Evolutionary conservation across 2,888 invertebrate species (phyloP), one percentile per base, ranked within the genome.

Genomic region (Encarsia formosa): DNA sequence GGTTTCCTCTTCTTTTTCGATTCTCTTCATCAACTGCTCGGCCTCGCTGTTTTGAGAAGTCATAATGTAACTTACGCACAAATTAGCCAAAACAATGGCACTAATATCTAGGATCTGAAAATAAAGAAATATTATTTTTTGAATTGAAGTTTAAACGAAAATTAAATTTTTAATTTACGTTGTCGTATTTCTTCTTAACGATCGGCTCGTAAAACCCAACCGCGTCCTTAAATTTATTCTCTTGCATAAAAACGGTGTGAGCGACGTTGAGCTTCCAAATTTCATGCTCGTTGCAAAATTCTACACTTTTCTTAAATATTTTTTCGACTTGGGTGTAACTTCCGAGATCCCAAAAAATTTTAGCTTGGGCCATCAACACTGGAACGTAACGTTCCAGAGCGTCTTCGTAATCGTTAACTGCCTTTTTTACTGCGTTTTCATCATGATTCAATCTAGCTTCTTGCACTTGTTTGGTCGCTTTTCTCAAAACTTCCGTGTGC

Each of bases 61-160:
- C 97, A 99, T 97, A 64, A 99, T 97, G 71, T 99, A 99, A 16
- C 97, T 95, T 2, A 98, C 98, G 73, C 99, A 99, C 26, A 99
- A 78, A 75, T 99, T 99, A 19, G 98, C 99, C 67, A 99, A 78
- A 35, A 99, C 96, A 31, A 98, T 94, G n/a, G 99, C 96, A 67
- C 95, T 94, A 11, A 98, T 88, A 61, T 89, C 87, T 72, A 99
- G 79, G 66, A 99, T 90, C 84, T 89, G 67, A 20, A 75, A 73
- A 56, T 19, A 11, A 37, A 18, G 15, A 43, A 18, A 22, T 6
- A 22, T 23, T 23, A 57, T 15, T 37, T 51, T 44, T 24, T 3
- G 38, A 31, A 37, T 39, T 34, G 13, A 22, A 32, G 31, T 55
- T 52, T 37, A n/a, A n/a, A n/a, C n/a, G n/a, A n/a, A n/a, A n/a